Evolutionary conservation across 2,797 vertebrate species (phyloP), one percentile per base, ranked within the genome.

Genomic region (Gymnoscopelus braueri): DNA sequence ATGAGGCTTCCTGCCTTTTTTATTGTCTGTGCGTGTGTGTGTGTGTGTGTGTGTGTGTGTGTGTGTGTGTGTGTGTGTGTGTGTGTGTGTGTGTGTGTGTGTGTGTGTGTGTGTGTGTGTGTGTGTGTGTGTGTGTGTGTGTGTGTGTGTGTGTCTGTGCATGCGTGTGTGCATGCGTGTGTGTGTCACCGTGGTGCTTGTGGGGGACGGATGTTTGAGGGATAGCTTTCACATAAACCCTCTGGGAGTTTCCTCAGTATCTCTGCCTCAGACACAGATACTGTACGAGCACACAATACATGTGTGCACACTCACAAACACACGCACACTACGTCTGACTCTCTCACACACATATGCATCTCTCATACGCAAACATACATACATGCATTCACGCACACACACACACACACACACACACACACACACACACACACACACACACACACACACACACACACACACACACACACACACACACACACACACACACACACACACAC

Each of bases 1-100:
- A 92, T 90, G 74, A 90, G 88, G 83, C 81, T 90, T 91, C 84
- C 92, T 91, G 87, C 35, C 35, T 63, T 84, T 85, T 89, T 90
- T 86, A 89, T 83, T 88, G 74, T 73, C 76, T 74, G 81, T 78
- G 73, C 71, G 47, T 57, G 54, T 4, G 63, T 68, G 64, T 74
- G 26, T 29, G 26, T 2, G 26, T 29, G 26, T 2, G 26, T 29
- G 26, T 2, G 26, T 29, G 26, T 2, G 26, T 29, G 26, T 2
- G 26, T 29, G 26, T 2, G 26, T 29, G 26, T 2, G 26, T 29
- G 26, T 2, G 26, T 29, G 26, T 2, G 26, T 29, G 26, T 2
- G 26, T 29, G 26, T 29, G 26, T 29, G 26, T 29, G 26, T 19
- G 26, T 29, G 26, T 2, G 26, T 29, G 26, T 2, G 26, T 29